Evolutionary conservation across 2,113 vertebrate genomes (phyloP).

Genomic region (Donacobius atricapilla): DNA sequence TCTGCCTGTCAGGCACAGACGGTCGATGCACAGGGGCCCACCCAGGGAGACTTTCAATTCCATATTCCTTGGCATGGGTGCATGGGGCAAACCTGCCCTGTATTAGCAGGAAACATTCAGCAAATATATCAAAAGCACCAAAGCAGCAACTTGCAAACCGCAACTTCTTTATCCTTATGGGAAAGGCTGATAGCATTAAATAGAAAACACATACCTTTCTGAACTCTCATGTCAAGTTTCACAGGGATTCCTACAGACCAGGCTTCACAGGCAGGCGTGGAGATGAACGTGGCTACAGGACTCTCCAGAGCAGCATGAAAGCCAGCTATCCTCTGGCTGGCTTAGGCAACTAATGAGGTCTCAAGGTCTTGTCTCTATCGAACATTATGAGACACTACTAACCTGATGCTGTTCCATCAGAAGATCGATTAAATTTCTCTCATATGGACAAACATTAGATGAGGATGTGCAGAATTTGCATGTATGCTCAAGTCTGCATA

Average conservation of each 20-base stretch:
- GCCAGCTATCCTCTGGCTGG: background rate
- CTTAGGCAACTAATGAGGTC: background rate
- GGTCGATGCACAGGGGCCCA: background rate
- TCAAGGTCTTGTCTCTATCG: background rate
- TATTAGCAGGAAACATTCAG: background rate
- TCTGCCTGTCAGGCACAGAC: conserved; percentile 7
- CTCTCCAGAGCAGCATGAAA: background rate
- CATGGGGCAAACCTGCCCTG: background rate
- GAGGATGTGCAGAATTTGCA: background rate
- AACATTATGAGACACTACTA: background rate
- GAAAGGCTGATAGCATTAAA: background rate
- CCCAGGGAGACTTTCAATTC: conserved; percentile 21
- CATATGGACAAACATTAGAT: background rate
- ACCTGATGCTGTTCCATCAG: background rate
- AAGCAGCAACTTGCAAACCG: background rate
- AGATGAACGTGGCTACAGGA: background rate
- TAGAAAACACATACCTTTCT: background rate
- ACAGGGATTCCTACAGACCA: background rate
- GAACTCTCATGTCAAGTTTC: background rate
- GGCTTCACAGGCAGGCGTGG: background rate
- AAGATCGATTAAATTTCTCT: background rate
- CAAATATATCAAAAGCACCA: conserved; percentile 5
- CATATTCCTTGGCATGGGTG: background rate
- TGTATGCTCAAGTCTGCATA: background rate
- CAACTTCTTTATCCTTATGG: background rate